Conservation (phyloP, 2,113 vertebrate species). For the Carettochelys insculpta region DNA sequence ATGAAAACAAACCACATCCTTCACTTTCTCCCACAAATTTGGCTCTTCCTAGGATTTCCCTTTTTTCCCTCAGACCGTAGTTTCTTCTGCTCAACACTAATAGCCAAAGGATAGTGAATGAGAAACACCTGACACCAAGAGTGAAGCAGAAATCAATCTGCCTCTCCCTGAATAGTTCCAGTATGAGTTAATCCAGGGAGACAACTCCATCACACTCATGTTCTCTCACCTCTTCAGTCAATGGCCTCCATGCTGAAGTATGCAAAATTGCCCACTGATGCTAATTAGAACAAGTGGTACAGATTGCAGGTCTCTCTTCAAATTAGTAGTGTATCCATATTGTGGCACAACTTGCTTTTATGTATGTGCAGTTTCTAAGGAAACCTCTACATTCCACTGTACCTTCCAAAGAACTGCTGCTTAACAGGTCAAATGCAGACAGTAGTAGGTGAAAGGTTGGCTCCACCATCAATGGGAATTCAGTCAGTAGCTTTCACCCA, state of each 20-base stretch:
- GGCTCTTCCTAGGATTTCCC: background rate
- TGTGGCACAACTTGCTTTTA: background rate
- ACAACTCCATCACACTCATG: background rate
- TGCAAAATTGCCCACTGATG: background rate
- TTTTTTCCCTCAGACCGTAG: background rate
- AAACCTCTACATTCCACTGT: background rate
- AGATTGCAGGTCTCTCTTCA: background rate
- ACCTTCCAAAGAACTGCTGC: background rate
- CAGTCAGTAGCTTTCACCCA: background rate
- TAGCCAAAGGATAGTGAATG: background rate
- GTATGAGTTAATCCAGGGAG: constrained; percentile 11
- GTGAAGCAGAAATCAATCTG: background rate
- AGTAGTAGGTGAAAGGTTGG: background rate
- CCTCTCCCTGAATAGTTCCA: constrained; percentile 9
- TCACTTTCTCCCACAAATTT: background rate
- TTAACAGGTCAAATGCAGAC: background rate
- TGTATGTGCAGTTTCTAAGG: background rate
- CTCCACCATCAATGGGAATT: fast-evolving
- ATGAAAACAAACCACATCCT: background rate
- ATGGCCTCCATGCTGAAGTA: background rate
- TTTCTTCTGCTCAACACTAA: background rate
- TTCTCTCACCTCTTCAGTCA: background rate
- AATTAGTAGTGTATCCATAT: background rate
- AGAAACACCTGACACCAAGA: background rate
- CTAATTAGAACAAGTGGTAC: background rate